Conservation (phyloP, 2,888 invertebrate species). For the Hylaea fasciaria region DNA sequence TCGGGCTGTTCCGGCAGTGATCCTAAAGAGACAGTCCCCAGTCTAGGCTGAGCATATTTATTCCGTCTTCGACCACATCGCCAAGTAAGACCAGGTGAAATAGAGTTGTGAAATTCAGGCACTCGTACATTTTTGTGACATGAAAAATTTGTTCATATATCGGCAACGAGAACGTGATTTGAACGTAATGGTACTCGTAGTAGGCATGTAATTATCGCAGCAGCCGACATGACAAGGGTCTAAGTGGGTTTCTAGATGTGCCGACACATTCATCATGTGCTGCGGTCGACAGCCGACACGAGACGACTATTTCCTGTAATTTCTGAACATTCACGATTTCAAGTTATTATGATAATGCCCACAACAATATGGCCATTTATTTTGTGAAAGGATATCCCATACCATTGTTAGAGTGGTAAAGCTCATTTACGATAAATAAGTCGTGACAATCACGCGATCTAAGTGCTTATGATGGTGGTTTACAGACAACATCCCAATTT, state of each 20-base stretch:
- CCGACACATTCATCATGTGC: slow-evolving; percentile 37
- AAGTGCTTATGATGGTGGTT: no score
- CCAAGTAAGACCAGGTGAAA: no score
- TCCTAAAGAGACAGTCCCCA: no score
- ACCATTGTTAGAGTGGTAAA: neutral
- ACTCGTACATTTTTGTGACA: no score
- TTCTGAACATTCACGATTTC: neutral
- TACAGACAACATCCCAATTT: no score
- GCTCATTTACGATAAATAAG: neutral
- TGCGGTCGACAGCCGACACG: slow-evolving; percentile 15
- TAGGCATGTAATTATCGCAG: slow-evolving; percentile 3
- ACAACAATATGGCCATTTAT: neutral
- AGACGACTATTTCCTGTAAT: slow-evolving; percentile 24
- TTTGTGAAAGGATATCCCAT: neutral
- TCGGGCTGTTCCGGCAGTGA: no score
- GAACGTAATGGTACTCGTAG: neutral
- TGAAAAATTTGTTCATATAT: no score
- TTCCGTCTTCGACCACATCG: no score
- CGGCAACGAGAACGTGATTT: no score
- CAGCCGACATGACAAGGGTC: slow-evolving; percentile 23
- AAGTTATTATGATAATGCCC: neutral
- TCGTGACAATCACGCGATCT: no score
- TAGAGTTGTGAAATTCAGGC: no score
- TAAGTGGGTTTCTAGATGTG: slow-evolving; percentile 38
- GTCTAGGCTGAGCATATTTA: no score